These are phyloP conservation scores for Phenganax stokvisi DNA, from an alignment of 92 coral and sea anemone genomes.

Conservation along the genomic window DNA sequence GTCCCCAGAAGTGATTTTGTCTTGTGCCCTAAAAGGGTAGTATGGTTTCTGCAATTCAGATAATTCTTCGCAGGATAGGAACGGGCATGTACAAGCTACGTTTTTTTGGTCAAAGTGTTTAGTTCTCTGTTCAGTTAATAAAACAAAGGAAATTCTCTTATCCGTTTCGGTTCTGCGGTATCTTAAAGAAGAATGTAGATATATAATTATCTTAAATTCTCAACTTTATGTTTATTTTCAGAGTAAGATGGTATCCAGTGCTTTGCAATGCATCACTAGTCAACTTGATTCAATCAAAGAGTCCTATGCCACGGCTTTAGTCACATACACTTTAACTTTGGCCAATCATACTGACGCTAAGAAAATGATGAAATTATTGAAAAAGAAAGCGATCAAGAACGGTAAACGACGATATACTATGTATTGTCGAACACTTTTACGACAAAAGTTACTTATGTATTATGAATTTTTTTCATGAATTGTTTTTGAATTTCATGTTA, in stretches of 20 bases:
- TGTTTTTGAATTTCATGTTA: background rate
- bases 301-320: constrained; percentile 67
- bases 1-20: no score
- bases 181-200: no score
- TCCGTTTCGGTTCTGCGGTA: no score
- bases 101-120: no score
- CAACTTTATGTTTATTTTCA: background rate
- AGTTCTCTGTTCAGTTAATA: no score
- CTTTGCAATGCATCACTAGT: constrained; percentile 54
- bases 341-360: constrained; percentile 47
- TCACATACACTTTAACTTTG: constrained; percentile 64
- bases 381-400: constrained; percentile 61
- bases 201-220: no score
- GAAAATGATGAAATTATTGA: constrained; percentile 49
- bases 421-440: background rate
- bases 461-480: background rate
- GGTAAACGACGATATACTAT: constrained; percentile 40
- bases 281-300: constrained; percentile 51
- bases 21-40: no score
- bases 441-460: background rate
- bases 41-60: background rate
- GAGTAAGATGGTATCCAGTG: constrained; percentile 55
- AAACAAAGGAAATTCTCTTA: no score
- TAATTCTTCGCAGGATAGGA: background rate
- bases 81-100: no score